phyloP scores from a whole-genome alignment of 1,140 invertebrate species.

The Aradophagus sp. region DNA sequence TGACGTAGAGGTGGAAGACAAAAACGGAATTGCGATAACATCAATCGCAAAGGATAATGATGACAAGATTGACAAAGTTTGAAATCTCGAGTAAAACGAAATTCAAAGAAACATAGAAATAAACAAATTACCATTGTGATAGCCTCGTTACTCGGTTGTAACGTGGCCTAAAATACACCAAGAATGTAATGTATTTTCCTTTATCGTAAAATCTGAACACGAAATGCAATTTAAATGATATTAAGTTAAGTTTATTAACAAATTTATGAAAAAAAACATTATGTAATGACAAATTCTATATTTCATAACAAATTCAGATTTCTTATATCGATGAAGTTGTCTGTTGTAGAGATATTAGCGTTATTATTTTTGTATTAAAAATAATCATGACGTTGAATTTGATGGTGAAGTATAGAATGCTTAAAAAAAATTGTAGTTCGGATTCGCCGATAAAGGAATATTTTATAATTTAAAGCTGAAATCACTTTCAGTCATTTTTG shows the following conservation, averaged over 20 bases:
- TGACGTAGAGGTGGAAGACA: constrained; percentile 56
- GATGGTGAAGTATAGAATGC: constrained; percentile 11
- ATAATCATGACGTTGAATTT: constrained; percentile 18
- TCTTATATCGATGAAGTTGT: neutral
- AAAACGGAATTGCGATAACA: constrained; percentile 57
- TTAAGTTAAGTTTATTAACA: constrained; percentile 1
- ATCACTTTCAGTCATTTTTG: constrained; percentile 27
- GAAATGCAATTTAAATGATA: constrained; percentile 13
- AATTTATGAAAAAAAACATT: constrained; percentile 2
- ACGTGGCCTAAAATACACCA: constrained; percentile 58
- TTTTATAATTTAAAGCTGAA: constrained; percentile 22
- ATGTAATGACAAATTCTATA: constrained; percentile 9
- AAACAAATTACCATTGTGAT: constrained; percentile 66
- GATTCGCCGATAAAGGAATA: constrained; percentile 18
- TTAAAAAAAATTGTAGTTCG: neutral
- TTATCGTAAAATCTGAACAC: constrained; percentile 30
- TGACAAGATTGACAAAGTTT: constrained; percentile 66
- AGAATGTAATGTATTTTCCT: constrained; percentile 51
- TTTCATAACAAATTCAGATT: constrained; percentile 25
- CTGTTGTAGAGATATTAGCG: constrained; percentile 8
- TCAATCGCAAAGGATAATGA: constrained; percentile 59
- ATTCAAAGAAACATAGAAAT: neutral
- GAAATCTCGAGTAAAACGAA: constrained; percentile 22
- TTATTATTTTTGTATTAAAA: constrained; percentile 12
- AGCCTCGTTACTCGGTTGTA: constrained; percentile 61